These are phyloP conservation scores for Gymnobelideus leadbeateri DNA, from an alignment of 2,113 vertebrate genomes.

Conservation along the genomic window DNA sequence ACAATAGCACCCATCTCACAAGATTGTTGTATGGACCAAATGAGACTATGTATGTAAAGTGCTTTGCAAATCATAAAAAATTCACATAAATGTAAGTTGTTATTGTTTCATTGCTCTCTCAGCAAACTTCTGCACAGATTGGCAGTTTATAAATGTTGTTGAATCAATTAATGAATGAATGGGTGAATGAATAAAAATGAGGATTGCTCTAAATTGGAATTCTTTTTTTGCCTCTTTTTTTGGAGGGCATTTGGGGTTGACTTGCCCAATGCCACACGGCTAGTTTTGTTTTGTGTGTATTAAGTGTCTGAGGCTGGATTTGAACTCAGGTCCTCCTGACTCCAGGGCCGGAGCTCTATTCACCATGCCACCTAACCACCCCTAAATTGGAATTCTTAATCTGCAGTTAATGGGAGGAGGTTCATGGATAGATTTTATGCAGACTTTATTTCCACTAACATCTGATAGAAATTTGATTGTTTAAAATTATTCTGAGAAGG, in stretches of 20 bases:
- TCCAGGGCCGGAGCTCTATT: too few species aligned
- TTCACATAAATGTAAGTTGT: background rate
- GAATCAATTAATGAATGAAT: background rate
- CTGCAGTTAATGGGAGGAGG: background rate
- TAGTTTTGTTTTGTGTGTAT: too few species aligned
- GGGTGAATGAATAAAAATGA: background rate
- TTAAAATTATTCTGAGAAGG: background rate
- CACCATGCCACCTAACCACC: too few species aligned
- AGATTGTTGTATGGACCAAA: background rate
- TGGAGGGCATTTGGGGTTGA: too few species aligned
- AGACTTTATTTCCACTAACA: background rate
- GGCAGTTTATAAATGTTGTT: background rate
- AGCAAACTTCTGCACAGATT: background rate
- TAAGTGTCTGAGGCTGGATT: too few species aligned
- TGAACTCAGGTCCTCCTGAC: too few species aligned
- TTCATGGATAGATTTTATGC: background rate
- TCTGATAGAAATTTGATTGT: background rate
- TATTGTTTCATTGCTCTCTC: background rate
- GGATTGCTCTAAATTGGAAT: background rate
- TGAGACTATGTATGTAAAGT: background rate
- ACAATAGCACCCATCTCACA: background rate
- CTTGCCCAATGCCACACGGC: too few species aligned
- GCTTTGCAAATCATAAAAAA: background rate
- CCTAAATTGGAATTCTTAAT: background rate
- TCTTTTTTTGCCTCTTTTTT: background rate